Evolutionary conservation across 2,113 vertebrate species (phyloP).

Genomic region (Physeter macrocephalus): DNA sequence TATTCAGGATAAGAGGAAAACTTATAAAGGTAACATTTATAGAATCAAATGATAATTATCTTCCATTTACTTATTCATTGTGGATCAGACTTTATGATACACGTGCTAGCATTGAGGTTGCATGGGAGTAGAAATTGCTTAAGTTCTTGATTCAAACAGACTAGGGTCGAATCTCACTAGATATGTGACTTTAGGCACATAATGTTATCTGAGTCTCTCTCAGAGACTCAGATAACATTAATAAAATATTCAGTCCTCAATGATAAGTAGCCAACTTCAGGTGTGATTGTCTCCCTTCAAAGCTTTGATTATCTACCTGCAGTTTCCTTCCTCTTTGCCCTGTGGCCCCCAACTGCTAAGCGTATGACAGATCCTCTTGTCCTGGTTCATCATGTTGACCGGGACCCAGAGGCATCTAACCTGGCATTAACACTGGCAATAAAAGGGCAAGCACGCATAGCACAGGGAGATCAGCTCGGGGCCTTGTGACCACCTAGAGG

Average conservation of each 20-base stretch:
- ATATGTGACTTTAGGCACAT: neutral
- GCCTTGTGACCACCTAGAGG: too few relatives aligned
- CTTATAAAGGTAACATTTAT: neutral
- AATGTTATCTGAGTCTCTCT: too few relatives aligned
- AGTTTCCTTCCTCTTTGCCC: neutral
- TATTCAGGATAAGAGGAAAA: neutral
- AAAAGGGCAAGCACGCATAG: neutral
- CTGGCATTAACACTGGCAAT: neutral
- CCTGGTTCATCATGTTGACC: neutral
- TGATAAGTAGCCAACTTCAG: neutral
- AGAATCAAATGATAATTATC: neutral
- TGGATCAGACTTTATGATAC: neutral
- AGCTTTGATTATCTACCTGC: neutral
- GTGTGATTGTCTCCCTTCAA: neutral
- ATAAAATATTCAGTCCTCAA: neutral
- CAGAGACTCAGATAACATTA: neutral
- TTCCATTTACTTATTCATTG: neutral
- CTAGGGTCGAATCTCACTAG: neutral
- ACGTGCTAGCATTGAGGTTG: neutral
- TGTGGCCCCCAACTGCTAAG: neutral
- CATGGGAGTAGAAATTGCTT: neutral
- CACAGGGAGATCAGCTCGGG: too few relatives aligned
- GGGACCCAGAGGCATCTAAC: neutral
- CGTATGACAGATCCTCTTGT: neutral
- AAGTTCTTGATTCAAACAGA: neutral